These are phyloP conservation scores for Apistogramma diplotaenia DNA, from an alignment of 2,113 vertebrate species.

Conservation along the genomic window DNA sequence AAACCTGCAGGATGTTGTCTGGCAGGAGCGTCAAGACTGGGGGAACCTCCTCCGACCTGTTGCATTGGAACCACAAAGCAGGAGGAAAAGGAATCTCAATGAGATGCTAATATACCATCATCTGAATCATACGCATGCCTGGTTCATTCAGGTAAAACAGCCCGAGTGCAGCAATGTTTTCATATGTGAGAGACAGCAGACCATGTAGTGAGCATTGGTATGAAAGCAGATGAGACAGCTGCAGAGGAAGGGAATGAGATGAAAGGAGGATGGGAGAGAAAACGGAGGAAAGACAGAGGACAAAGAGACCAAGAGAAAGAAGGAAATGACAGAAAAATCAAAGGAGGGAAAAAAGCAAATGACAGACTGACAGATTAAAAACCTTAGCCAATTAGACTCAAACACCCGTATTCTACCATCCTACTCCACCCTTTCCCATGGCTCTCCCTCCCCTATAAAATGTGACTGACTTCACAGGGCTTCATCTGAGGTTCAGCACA, in stretches of 20 bases:
- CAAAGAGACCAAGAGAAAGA: background rate
- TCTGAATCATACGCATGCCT: background rate
- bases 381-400: background rate
- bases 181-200: background rate
- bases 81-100: background rate
- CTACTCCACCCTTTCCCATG: background rate
- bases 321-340: background rate
- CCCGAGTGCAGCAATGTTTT: conserved; percentile 11
- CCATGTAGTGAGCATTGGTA: background rate
- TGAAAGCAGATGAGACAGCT: conserved; percentile 46
- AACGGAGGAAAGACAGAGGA: background rate
- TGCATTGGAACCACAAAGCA: background rate
- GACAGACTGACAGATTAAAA: background rate
- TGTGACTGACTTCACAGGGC: background rate
- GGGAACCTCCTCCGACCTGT: conserved; percentile 89
- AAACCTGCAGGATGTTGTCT: conserved; percentile 95
- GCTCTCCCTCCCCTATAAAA: conserved; percentile 3
- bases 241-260: background rate
- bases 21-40: conserved; percentile 93
- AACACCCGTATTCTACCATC: background rate
- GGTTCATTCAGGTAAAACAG: background rate
- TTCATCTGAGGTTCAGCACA: background rate
- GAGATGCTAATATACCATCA: background rate
- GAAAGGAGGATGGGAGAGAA: background rate
- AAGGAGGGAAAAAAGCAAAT: background rate